Evolutionary conservation across 2,113 vertebrate genomes (phyloP), one percentile per base, ranked within the genome.

Genomic region (Anthoscopus minutus): DNA sequence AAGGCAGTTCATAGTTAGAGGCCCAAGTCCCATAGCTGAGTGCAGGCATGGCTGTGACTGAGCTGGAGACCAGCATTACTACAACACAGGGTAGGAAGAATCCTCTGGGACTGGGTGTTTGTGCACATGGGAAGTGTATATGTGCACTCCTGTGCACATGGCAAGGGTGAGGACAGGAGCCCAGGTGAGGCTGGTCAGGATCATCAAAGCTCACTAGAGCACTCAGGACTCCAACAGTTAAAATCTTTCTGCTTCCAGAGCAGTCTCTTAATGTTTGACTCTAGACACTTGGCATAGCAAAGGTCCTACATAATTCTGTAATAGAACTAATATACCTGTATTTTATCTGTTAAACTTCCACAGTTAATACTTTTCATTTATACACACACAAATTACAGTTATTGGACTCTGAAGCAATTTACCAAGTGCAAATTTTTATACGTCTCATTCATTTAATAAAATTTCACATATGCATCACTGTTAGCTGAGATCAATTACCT

Each of bases 31-130:
- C 25, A 22, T 0, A 0, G 13, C 5, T 33, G 28, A 31, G 15
- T 7, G 51, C 27, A 33, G 5, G 22, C 4, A 18, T 2, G 1
- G 11, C 8, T 42, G 6, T 8, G 2, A 10, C 15, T 2, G 1
- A 64, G 20, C 35, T 13, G 1, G 1, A 64, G 6, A 33, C 1
- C 13, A 60, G 2, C 11, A 11, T 6, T 27, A 47, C 54, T 21
- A 6, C 16, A 50, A 15, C 0, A 1, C 2, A 72, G 7, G 1
- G 2, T 1, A 45, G 3, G 5, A 23, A 4, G 0, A 4, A 20
- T 0, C 7, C 3, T 7, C 27, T 66, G 53, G 27, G 18, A 10
- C 30, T 58, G 83, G 56, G 35, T 24, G 80, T 86, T 40, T 58
- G n/a, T 13, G n/a, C 22, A n/a, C 13, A 21, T 11, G 37, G 70